A percentile compares a stretch with the other conserved stretches of the same genome.
These are phyloP conservation scores for Drosophila gaucha DNA, from an alignment of 2,888 invertebrate species.

Conservation along the genomic window DNA sequence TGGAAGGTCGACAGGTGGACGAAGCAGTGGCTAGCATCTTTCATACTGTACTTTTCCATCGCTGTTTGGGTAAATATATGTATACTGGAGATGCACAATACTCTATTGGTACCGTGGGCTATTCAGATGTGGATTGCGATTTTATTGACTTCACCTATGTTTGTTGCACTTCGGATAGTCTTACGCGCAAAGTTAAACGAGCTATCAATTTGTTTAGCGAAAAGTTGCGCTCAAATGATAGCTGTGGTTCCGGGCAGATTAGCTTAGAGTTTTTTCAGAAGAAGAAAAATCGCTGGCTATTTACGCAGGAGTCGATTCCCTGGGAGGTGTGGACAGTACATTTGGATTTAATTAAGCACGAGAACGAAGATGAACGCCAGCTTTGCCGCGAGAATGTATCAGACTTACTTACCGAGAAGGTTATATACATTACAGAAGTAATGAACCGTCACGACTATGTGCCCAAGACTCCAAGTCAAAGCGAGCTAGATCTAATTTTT, in stretches of 20 bases:
- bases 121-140: slow-evolving; percentile 98
- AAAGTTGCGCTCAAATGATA: slow-evolving; percentile 90
- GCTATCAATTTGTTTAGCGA: slow-evolving; percentile 93
- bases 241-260: slow-evolving; percentile 92
- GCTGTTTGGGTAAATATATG: slow-evolving; percentile 95
- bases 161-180: slow-evolving; percentile 93
- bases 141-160: slow-evolving; percentile 99
- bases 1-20: slow-evolving; percentile 96
- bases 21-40: slow-evolving; percentile 96
- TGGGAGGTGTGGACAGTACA: slow-evolving; percentile 99
- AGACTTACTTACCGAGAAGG: slow-evolving; percentile 95
- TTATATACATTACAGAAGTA: slow-evolving; percentile 96
- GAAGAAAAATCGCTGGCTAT: slow-evolving; percentile 95
- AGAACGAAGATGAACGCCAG: slow-evolving; percentile 94
- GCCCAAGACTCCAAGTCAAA: slow-evolving; percentile 97
- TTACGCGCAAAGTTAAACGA: slow-evolving; percentile 90
- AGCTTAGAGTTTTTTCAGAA: slow-evolving; percentile 98
- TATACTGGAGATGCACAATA: slow-evolving; percentile 97
- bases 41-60: slow-evolving; percentile 95
- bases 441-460: slow-evolving; percentile 98
- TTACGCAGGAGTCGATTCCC: slow-evolving; percentile 95
- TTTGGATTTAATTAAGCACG: slow-evolving; percentile 93
- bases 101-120: slow-evolving; percentile 97
- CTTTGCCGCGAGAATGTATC: slow-evolving; percentile 94
- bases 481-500: slow-evolving; percentile 96